phyloP scores from a whole-genome alignment of 2,797 vertebrate genomes.

The Myotis vivesi region DNA sequence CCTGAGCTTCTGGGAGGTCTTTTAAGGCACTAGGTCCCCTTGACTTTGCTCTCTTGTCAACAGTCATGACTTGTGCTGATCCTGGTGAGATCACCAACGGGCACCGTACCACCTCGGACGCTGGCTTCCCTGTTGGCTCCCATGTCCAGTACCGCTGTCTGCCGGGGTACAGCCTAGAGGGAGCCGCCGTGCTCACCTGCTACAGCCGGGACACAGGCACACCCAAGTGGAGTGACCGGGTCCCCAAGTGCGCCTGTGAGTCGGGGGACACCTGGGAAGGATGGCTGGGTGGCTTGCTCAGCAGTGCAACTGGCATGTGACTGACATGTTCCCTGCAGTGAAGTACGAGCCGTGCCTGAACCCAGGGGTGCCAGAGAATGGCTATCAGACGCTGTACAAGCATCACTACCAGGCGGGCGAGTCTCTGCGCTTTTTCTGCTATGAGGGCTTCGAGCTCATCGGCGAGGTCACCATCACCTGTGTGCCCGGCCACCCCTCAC shows the following conservation, averaged over 20 bases:
- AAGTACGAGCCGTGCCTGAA: constrained; percentile 95
- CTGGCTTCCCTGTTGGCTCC: constrained; percentile 91
- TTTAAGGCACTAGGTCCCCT: background rate
- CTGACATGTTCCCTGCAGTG: constrained; percentile 80
- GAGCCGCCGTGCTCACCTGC: constrained; percentile 92
- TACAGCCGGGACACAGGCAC: constrained; percentile 92
- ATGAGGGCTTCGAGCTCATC: constrained; percentile 94
- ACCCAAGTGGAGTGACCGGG: constrained; percentile 95
- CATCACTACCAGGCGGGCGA: constrained; percentile 95
- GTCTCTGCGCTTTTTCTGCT: constrained; percentile 95
- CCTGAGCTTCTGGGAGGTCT: background rate
- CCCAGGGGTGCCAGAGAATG: constrained; percentile 94
- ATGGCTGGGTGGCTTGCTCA: background rate
- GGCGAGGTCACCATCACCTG: constrained; percentile 95
- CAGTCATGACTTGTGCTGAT: constrained; percentile 93
- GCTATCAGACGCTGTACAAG: constrained; percentile 95
- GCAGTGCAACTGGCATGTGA: background rate
- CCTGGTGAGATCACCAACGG: constrained; percentile 94
- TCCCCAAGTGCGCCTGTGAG: constrained; percentile 96
- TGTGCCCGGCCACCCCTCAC: constrained; percentile 92
- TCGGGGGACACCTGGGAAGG: constrained; percentile 56
- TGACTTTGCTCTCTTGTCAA: constrained; percentile 13
- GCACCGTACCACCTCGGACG: constrained; percentile 89
- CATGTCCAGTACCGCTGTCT: constrained; percentile 94
- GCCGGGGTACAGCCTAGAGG: constrained; percentile 93